These are phyloP conservation scores for Drosophila colorata DNA, from an alignment of 2,888 invertebrate genomes.

Conservation along the genomic window DNA sequence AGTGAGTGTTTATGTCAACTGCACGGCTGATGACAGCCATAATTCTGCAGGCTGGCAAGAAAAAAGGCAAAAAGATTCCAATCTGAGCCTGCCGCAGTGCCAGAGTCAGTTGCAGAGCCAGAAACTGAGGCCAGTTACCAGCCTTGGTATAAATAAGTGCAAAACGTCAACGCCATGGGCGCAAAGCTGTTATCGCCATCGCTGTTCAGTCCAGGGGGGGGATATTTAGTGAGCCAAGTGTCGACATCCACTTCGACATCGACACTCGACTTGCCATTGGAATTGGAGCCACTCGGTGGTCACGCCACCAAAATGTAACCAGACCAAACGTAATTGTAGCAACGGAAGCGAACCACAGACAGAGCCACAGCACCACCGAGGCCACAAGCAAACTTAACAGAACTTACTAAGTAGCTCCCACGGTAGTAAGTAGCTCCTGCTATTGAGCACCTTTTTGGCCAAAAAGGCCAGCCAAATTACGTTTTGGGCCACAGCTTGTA, in stretches of 20 bases:
- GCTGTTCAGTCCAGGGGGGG: slow-evolving; percentile 46
- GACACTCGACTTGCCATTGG: slow-evolving; percentile 34
- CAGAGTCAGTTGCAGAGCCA: slow-evolving; percentile 6
- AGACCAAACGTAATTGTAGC: slow-evolving; percentile 68
- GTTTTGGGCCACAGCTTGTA: slow-evolving; percentile 38
- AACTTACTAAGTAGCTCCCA: slow-evolving; percentile 66
- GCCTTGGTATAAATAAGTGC: slow-evolving; percentile 70
- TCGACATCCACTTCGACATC: slow-evolving; percentile 64
- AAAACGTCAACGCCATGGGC: slow-evolving; percentile 81
- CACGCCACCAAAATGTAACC: slow-evolving; percentile 72
- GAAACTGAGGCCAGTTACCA: slow-evolving; percentile 53
- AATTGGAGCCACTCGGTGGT: slow-evolving; percentile 66
- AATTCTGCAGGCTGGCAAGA: slow-evolving; percentile 63
- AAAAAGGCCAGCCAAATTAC: slow-evolving; percentile 77
- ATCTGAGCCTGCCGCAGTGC: slow-evolving; percentile 46
- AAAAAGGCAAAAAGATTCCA: slow-evolving; percentile 52
- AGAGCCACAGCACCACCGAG: neutral
- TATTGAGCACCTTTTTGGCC: slow-evolving; percentile 62
- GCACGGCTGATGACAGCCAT: slow-evolving; percentile 82
- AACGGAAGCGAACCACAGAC: slow-evolving; percentile 62
- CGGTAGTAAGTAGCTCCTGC: slow-evolving; percentile 72
- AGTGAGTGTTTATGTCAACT: slow-evolving; percentile 79
- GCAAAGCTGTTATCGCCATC: slow-evolving; percentile 80
- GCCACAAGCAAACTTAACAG: slow-evolving; percentile 3
- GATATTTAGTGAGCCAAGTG: slow-evolving; percentile 81